Conservation (phyloP, 2,113 vertebrate genomes). For the Peromyscus maniculatus region DNA sequence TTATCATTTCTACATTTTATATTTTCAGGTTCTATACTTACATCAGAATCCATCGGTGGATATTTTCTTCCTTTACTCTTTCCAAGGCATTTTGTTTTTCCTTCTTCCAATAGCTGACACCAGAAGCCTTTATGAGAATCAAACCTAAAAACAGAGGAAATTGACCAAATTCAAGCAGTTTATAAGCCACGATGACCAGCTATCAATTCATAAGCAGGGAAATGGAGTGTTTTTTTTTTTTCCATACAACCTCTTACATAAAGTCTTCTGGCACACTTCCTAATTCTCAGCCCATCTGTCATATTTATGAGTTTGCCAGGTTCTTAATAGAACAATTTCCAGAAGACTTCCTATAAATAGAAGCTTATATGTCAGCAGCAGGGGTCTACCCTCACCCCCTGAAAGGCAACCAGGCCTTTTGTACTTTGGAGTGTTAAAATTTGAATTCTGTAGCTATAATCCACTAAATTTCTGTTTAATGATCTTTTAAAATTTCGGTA, state of each 20-base stretch:
- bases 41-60: constrained; percentile 95
- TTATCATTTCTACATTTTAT: background rate
- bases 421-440: background rate
- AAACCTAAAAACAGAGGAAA: constrained; percentile 88
- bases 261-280: constrained; percentile 29
- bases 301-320: constrained; percentile 55
- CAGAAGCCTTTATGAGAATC: constrained; percentile 99
- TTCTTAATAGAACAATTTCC: constrained; percentile 64
- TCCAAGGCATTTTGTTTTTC: constrained; percentile 97
- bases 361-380: constrained; percentile 50
- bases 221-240: background rate
- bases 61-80: constrained; percentile 98
- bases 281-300: constrained; percentile 74
- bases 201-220: constrained; percentile 46
- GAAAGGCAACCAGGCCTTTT: no score
- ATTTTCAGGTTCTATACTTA: constrained; percentile 78
- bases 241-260: background rate
- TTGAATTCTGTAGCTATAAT: background rate
- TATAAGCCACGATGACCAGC: background rate
- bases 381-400: background rate
- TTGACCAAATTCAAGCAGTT: background rate
- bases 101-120: constrained; percentile 97
- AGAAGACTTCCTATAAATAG: constrained; percentile 69
- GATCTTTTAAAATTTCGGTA: background rate
- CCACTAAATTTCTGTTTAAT: background rate